Base-by-base conservation (phyloP, 1,140 invertebrate genomes). In the Drosophila prosaltans region DNA sequence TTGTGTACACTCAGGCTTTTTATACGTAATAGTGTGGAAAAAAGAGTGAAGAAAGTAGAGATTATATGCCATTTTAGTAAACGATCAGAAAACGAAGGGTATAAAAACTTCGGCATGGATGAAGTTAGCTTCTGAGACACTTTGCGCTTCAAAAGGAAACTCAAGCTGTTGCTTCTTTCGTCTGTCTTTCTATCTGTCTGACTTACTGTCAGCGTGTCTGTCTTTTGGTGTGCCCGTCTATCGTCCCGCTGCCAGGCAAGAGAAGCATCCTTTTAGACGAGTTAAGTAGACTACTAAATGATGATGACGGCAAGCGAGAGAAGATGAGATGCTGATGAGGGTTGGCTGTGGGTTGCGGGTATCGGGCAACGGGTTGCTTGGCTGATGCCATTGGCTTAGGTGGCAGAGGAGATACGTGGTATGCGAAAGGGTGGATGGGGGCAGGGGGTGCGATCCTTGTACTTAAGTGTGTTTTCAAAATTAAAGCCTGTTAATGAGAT, bases 211-310 rank as follows among this genome's bases (percentile, higher is more conserved):
- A 36, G 32, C 32, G 6, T 36, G 32, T 36, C 32, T 5, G 32
- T 36, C 32, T 36, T 36, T 36, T 36, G 32, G 32, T 36, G 24
- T 69, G 2, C 36, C 57, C 36, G 32, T 36, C 62, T 67, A 59
- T 9, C 41, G 11, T 11, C 3, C 62, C 74, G 58, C 75, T 68
- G 83, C 64, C 80, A 26, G 4, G 21, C 45, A 51, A 51, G 57
- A 74, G 59, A 54, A 88, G 73, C 69, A 83, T 88, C 73, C 80
- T 58, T 51, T 89, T 66, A 89, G 80, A 89, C 84, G 80, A 88
- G 84, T 89, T 88, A 89, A 88, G 84, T 89, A 89, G 84, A 88
- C 84, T 88, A 88, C 83, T 86, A 86, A 86, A 86, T 86, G 83
- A 88, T 68, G 80, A 69, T 70, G 70, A 43, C 26, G 62, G 63